phyloP scores from a whole-genome alignment of 2,888 invertebrate species.

The Lasioglossum zephyrum region DNA sequence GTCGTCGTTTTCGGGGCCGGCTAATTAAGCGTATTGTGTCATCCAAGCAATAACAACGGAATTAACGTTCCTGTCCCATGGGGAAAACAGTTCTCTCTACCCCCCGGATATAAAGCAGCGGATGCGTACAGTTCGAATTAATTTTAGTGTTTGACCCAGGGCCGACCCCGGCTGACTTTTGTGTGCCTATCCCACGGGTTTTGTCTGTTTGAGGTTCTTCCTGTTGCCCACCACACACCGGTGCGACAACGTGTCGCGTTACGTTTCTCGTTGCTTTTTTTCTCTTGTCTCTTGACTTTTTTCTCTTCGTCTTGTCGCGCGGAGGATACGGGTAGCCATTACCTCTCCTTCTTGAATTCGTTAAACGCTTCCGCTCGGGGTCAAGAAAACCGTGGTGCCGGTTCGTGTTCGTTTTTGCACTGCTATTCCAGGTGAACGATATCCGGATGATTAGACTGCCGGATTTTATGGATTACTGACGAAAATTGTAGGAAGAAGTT shows the following conservation, averaged over 20 bases:
- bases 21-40: conserved; percentile 23
- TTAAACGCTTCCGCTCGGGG: conserved; percentile 54
- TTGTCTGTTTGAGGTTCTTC: conserved; percentile 64
- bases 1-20: neutral
- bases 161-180: conserved; percentile 67
- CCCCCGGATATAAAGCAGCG: conserved; percentile 47
- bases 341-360: conserved; percentile 58
- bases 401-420: conserved; percentile 25
- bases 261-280: conserved; percentile 48
- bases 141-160: conserved; percentile 73
- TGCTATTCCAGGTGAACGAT: neutral
- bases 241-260: conserved; percentile 52
- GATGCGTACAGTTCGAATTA: conserved; percentile 70
- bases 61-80: conserved; percentile 49
- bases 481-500: too few relatives aligned
- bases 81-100: conserved; percentile 14
- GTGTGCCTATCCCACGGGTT: conserved; percentile 78
- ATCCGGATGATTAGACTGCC: neutral
- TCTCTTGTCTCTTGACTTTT: conserved; percentile 21
- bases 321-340: conserved; percentile 67
- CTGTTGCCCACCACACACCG: conserved; percentile 57
- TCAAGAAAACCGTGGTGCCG: conserved; percentile 25
- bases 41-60: conserved; percentile 34
- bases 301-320: conserved; percentile 7
- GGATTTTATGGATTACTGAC: neutral